Conservation (phyloP, 1,140 invertebrate genomes). For the Brachionus calyciflorus region DNA sequence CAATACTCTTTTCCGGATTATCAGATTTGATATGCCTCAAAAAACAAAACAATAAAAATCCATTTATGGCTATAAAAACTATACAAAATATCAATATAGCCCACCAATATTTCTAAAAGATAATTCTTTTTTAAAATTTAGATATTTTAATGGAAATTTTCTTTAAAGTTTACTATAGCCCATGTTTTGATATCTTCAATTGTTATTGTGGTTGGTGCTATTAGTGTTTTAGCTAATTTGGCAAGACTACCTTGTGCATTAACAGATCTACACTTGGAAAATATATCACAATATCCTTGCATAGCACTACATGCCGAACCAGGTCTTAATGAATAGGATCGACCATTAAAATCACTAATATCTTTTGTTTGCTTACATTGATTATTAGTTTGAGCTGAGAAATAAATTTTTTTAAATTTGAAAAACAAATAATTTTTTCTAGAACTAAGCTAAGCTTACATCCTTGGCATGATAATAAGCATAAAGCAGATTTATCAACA, state of each 20-base stretch:
- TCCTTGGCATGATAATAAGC: constrained; percentile 14
- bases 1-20: constrained; percentile 38
- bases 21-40: constrained; percentile 3
- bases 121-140: no score
- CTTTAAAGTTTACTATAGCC: not conserved
- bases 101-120: constrained; percentile 41
- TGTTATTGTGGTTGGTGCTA: constrained; percentile 66
- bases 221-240: constrained; percentile 88
- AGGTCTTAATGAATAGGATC: constrained; percentile 38
- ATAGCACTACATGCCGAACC: constrained; percentile 96
- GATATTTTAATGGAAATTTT: no score
- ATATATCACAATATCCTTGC: constrained; percentile 91
- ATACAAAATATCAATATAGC: not conserved
- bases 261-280: constrained; percentile 90
- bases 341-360: constrained; percentile 21
- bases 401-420: no score
- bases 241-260: constrained; percentile 95
- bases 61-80: constrained; percentile 29
- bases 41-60: constrained; percentile 12
- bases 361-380: constrained; percentile 12
- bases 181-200: constrained; percentile 2
- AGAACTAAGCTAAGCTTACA: no score
- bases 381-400: constrained; percentile 3
- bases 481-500: constrained; percentile 23
- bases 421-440: no score